Evolutionary conservation across 2,888 invertebrate genomes (phyloP).

Genomic region (Endomychus coccineus): DNA sequence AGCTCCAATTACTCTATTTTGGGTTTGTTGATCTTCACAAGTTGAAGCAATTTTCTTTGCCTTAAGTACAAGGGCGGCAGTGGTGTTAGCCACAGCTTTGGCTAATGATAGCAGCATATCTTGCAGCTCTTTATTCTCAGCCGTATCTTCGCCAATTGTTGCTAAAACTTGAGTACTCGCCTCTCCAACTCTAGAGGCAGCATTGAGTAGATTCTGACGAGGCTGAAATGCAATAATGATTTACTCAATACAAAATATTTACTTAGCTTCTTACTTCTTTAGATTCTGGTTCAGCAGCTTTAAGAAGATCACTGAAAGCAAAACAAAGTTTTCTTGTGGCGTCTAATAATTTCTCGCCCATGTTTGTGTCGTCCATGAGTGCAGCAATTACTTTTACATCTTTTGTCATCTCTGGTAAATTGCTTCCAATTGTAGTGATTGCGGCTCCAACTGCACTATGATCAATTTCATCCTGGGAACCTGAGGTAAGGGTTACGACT

Average conservation of each 20-base stretch:
- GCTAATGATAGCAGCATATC: slow-evolving; percentile 90
- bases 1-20: slow-evolving; percentile 86
- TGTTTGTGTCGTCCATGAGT: slow-evolving; percentile 78
- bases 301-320: slow-evolving; percentile 90
- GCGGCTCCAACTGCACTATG: slow-evolving; percentile 95
- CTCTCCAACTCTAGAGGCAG: slow-evolving; percentile 94
- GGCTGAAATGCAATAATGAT: slow-evolving; percentile 53
- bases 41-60: slow-evolving; percentile 95
- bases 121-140: slow-evolving; percentile 70
- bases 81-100: slow-evolving; percentile 96
- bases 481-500: slow-evolving; percentile 46
- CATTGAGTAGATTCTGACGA: slow-evolving; percentile 85
- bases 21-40: slow-evolving; percentile 70
- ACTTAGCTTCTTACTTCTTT: slow-evolving; percentile 51
- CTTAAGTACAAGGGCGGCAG: slow-evolving; percentile 90
- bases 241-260: slow-evolving; percentile 3
- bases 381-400: slow-evolving; percentile 94
- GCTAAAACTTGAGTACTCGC: slow-evolving; percentile 89
- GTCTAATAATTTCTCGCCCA: slow-evolving; percentile 79
- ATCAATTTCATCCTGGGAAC: slow-evolving; percentile 81
- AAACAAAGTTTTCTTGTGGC: slow-evolving; percentile 87
- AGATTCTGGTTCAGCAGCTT: slow-evolving; percentile 91
- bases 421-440: slow-evolving; percentile 93
- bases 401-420: slow-evolving; percentile 92
- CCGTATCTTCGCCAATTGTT: slow-evolving; percentile 88